Evolutionary conservation across 2,888 invertebrate species (phyloP), one percentile per base, ranked within the genome.

Genomic region (Apotomis capreana): DNA sequence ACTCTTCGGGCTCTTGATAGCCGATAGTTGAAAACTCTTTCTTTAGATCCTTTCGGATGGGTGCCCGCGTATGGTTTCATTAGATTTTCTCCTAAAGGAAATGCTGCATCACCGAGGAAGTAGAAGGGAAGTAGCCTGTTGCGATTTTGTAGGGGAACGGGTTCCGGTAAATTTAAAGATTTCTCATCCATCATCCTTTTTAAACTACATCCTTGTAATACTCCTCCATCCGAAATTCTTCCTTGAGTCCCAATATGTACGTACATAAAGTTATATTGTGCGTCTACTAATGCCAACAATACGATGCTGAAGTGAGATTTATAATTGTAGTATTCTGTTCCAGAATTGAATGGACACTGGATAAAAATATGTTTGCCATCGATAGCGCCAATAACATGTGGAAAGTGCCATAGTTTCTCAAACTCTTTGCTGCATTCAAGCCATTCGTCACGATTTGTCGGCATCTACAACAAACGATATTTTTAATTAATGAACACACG

Each of bases 201-300:
- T 63, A 68, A 68, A 73, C 59, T 63, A 77, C 77, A 64, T 76
- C 51, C 9, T 51, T 40, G 40, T 40, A 40, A 77, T 52, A 78
- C 75, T 46, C 78, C 79, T 60, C 78, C 77, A 76, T 78, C 78
- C 6, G 74, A 75, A 67, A 79, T 75, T 73, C 78, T 74, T 37
- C 78, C 78, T 71, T 78, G 75, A 74, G 75, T 75, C 10, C 78
- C 78, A 55, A 78, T 70, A 68, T 79, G 40, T 40, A 40, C 77
- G 59, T 65, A 79, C 70, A 76, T 60, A 71, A 80, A 78, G 9
- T 75, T 75, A 60, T 77, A 80, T 44, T 73, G 36, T 54, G 74
- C 76, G 73, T 87, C 84, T 15, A 80, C 84, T 40, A 82, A 40
- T 51, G 82, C 86, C 64, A 87, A 76, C 59, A 86, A 71, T 5